These are phyloP conservation scores for Lates japonicus DNA, from an alignment of 2,797 vertebrate species.

Conservation along the genomic window DNA sequence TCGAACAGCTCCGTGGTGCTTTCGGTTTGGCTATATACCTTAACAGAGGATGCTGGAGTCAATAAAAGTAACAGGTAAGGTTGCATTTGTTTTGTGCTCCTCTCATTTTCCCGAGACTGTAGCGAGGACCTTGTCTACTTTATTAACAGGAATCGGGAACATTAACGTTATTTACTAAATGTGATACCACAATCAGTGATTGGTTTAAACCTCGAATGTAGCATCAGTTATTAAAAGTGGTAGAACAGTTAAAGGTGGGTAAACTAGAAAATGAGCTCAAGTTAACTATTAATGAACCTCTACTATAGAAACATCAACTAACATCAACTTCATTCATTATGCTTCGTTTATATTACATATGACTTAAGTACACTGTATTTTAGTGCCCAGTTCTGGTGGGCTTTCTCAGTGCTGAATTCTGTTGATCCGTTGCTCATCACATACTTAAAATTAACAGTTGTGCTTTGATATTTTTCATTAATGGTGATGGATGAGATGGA, in stretches of 20 bases:
- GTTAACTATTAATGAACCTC: not conserved
- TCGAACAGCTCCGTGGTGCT: not conserved
- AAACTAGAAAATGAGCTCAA: not conserved
- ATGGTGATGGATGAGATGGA: not conserved
- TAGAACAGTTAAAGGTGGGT: not conserved
- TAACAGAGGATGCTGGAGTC: constrained; percentile 78
- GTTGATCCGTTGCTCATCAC: not conserved
- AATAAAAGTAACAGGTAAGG: constrained; percentile 82
- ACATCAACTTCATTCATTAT: not conserved
- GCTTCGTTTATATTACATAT: not conserved
- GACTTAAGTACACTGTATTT: not conserved
- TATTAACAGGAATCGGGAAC: not conserved
- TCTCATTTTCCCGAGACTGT: not conserved
- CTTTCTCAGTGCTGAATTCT: constrained; percentile 10
- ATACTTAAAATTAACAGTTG: not conserved
- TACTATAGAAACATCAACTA: not conserved
- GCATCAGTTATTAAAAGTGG: too few relatives aligned
- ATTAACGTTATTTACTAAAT: not conserved
- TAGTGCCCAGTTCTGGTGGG: not conserved
- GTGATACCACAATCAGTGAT: not conserved
- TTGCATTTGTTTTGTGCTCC: not conserved
- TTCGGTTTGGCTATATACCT: not conserved
- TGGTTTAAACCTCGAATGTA: too few relatives aligned
- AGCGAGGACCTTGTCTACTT: not conserved
- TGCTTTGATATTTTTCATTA: not conserved